Base-by-base conservation (phyloP, 2,888 invertebrate species). In the Gasteruption jaculator region DNA sequence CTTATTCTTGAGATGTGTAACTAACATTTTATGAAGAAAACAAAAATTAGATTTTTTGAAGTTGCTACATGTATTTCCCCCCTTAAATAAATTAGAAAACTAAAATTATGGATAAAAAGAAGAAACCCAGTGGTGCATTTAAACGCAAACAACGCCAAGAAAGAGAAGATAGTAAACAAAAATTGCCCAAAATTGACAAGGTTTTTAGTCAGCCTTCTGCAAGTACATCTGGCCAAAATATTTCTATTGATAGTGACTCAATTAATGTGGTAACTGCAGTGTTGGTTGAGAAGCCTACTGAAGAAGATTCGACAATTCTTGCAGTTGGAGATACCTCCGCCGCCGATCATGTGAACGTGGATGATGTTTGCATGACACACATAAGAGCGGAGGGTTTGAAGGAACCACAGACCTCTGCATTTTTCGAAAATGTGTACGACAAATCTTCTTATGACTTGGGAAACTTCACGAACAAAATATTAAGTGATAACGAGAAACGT, bases 121-220 rank as follows among this genome's bases (percentile, higher is more conserved):
- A n/a, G n/a, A n/a, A n/a, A n/a, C n/a, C n/a, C n/a, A n/a, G n/a
- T n/a, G n/a, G n/a, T n/a, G n/a, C n/a, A n/a, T n/a, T n/a, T n/a
- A n/a, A n/a, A n/a, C n/a, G n/a, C n/a, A n/a, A n/a, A n/a, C n/a
- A n/a, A n/a, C n/a, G n/a, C n/a, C n/a, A n/a, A n/a, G n/a, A n/a
- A n/a, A n/a, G n/a, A n/a, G n/a, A n/a, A n/a, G n/a, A n/a, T n/a
- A n/a, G n/a, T n/a, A n/a, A n/a, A n/a, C n/a, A n/a, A n/a, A n/a
- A n/a, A n/a, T n/a, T n/a, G n/a, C n/a, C n/a, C n/a, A n/a, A n/a
- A n/a, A n/a, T n/a, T n/a, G n/a, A n/a, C n/a, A n/a, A n/a, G n/a
- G n/a, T n/a, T n/a, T n/a, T n/a, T n/a, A n/a, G n/a, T n/a, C n/a
- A 60, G 19, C 31, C 51, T 50, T 11, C 46, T 46, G 14, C 43